Percentiles rank a stretch among this genome's conserved stretches.
Conservation (phyloP, 2,888 invertebrate species). For the Syritta pipiens region DNA sequence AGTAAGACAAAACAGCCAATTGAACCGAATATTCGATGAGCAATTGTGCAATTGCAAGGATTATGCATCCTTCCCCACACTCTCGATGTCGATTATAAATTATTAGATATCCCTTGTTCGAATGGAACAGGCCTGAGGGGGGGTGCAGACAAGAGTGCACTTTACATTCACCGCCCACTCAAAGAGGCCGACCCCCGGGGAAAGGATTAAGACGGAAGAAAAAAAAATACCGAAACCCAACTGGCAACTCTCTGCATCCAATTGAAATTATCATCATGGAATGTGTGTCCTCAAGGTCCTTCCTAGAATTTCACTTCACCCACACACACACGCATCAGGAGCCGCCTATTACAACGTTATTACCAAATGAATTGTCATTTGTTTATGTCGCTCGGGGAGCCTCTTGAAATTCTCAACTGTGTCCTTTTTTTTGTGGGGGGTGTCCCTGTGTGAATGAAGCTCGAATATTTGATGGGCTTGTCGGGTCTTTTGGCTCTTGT, state of each 20-base stretch:
- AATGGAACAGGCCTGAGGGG: constrained; percentile 10
- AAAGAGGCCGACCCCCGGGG: neutral
- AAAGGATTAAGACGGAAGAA: neutral
- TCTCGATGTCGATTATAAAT: neutral
- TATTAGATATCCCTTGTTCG: constrained; percentile 10
- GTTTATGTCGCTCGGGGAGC: constrained; percentile 9
- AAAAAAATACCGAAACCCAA: neutral
- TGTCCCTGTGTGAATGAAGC: constrained; percentile 6
- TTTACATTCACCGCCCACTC: neutral
- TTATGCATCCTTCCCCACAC: neutral
- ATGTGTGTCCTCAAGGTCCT: neutral
- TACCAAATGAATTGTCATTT: constrained; percentile 31
- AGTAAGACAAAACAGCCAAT: constrained; percentile 15
- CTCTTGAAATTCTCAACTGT: too few relatives aligned
- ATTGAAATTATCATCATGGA: neutral
- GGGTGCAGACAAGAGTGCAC: too few relatives aligned
- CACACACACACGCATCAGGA: constrained; percentile 12
- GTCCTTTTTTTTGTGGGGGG: too few relatives aligned
- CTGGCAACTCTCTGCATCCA: too few relatives aligned
- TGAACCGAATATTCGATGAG: constrained; percentile 5
- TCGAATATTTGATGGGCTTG: constrained; percentile 23
- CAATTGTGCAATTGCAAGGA: neutral
- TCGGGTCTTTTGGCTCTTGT: too few relatives aligned
- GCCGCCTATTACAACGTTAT: constrained; percentile 31
- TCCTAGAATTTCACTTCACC: constrained; percentile 14